Base-by-base conservation (phyloP, 2,888 invertebrate species). In the Lasioglossum villosulum region DNA sequence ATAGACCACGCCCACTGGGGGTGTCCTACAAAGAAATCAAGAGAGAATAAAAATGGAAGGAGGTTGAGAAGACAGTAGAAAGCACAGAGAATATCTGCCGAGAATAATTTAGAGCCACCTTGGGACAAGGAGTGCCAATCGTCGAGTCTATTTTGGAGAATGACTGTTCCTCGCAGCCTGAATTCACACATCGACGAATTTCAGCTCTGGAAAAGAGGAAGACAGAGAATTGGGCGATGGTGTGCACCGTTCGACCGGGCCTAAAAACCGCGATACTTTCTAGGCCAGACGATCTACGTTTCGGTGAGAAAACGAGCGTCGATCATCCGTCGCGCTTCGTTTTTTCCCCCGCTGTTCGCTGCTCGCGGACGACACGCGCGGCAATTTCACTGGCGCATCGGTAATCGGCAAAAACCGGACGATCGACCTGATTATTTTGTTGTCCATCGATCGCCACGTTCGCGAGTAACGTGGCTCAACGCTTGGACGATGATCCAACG, bases 191-290 rank as follows among this genome's bases (percentile, higher is more conserved):
- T 59, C 59, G 14, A 12, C 27, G 59, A 59, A 59, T 59, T 27
- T 59, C 59, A 59, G 12, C 59, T 5, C 8, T 1, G 84, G 81
- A 79, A 82, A 82, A 89, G 78, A 84, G 80, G 84, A 86, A 89
- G 82, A 86, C 81, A 78, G 80, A 87, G 78, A 89, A 90, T 85
- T 80, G 87, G 78, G 73, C 74, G 81, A 78, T 84, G 73, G 87
- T 73, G 79, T 86, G 90, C 78, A 23, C 76, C 34, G 78, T 87
- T 89, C 86, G 68, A 82, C 80, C 73, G 68, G 81, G 74, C 78
- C 84, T 88, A 86, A 90, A 89, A 90, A 83, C 84, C 84, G 78
- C 70, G 86, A 82, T 86, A 84, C 73, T 89, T 85, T 90, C 88
- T 90, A 89, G 90, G 90, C 82, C 90, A 83, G 16, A n/a, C 30